Percentiles rank a stretch among this genome's conserved stretches.
phyloP scores from a whole-genome alignment of 2,113 vertebrate species.

The Mormyrus iriodes region DNA sequence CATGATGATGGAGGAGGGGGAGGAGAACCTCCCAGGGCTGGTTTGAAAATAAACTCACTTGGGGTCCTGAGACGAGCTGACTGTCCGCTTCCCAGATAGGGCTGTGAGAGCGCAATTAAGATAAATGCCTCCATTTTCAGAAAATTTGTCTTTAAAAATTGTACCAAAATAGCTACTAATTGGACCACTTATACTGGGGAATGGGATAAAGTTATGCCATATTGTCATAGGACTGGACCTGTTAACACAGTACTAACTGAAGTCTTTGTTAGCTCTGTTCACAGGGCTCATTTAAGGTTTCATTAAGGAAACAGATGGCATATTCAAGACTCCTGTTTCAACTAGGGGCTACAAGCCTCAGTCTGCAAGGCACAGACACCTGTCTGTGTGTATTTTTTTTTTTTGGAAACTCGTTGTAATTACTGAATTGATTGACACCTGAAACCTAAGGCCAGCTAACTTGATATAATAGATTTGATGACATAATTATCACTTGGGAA shows the following conservation, averaged over 20 bases:
- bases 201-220: neutral
- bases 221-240: neutral
- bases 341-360: neutral
- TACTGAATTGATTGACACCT: neutral
- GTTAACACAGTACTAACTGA: neutral
- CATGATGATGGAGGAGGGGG: neutral
- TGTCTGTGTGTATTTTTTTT: neutral
- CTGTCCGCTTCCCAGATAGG: neutral
- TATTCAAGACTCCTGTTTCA: neutral
- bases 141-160: neutral
- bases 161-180: neutral
- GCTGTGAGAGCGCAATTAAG: neutral
- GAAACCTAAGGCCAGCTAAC: neutral
- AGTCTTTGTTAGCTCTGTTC: neutral
- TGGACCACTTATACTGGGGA: neutral
- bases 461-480: neutral
- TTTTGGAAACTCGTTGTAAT: neutral
- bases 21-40: neutral
- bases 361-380: neutral
- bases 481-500: neutral
- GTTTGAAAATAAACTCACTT: constrained; percentile 3
- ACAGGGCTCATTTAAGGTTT: neutral
- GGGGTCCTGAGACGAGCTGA: neutral
- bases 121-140: neutral
- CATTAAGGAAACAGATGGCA: neutral